Evolutionary conservation across 2,888 invertebrate species (phyloP).

Genomic region (Tetragonula carbonaria): DNA sequence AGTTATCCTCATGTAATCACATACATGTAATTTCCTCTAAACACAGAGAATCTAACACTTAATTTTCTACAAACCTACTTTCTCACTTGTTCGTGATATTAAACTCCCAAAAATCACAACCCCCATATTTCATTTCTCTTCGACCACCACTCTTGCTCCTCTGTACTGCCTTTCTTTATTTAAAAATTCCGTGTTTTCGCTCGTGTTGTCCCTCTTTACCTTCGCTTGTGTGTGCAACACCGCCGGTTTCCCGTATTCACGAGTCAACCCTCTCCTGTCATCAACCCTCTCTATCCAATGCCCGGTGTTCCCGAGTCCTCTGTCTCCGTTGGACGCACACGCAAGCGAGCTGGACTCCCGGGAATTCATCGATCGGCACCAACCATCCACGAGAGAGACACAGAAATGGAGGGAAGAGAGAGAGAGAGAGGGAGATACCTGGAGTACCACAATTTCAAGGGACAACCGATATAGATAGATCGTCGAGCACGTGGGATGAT

Average conservation of each 20-base stretch:
- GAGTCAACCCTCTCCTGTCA: conserved; percentile 4
- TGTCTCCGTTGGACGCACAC: conserved; percentile 14
- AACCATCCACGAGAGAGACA: conserved; percentile 49
- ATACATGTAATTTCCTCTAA: too few species aligned
- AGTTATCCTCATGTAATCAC: too few species aligned
- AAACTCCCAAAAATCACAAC: too few species aligned
- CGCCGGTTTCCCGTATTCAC: neutral
- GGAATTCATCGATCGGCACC: conserved; percentile 72
- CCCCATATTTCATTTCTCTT: neutral
- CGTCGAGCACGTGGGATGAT: conserved; percentile 48
- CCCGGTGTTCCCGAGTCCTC: neutral
- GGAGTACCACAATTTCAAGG: conserved; percentile 54
- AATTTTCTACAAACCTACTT: too few species aligned
- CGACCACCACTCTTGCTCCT: neutral
- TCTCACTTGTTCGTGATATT: neutral
- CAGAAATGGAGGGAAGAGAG: neutral
- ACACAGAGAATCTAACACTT: too few species aligned
- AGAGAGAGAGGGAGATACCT: conserved; percentile 2
- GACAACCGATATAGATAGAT: conserved; percentile 36
- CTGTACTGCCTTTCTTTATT: neutral
- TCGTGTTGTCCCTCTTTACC: neutral
- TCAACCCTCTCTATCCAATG: neutral
- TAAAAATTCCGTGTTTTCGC: neutral
- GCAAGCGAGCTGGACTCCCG: conserved; percentile 64
- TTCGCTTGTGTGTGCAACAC: neutral